phyloP scores from a whole-genome alignment of 2,113 vertebrate species.

The Lophius piscatorius region DNA sequence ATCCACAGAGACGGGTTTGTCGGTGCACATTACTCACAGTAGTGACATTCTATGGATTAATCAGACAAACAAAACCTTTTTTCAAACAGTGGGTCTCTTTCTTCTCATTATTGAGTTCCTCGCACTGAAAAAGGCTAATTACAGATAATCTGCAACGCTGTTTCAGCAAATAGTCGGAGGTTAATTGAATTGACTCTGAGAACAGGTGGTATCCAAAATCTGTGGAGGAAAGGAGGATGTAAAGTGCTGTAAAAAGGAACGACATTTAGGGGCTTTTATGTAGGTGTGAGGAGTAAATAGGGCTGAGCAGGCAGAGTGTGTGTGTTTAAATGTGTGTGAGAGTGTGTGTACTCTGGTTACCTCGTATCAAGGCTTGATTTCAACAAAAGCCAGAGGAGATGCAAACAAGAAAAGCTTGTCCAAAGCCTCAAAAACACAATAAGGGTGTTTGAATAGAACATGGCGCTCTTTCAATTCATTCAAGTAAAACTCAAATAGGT shows the following conservation, averaged over 20 bases:
- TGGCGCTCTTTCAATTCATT: too few species aligned
- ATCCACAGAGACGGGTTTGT: too few species aligned
- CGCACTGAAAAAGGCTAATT: too few species aligned
- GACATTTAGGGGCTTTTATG: neutral
- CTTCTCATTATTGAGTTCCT: too few species aligned
- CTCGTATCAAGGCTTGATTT: slow-evolving; percentile 4
- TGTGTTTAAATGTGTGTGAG: slow-evolving; percentile 1
- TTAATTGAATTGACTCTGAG: slow-evolving; percentile 44
- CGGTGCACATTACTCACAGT: too few species aligned
- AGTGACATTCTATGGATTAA: too few species aligned
- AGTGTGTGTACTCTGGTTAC: neutral
- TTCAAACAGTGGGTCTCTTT: too few species aligned
- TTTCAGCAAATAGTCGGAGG: slow-evolving; percentile 24
- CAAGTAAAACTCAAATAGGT: too few species aligned
- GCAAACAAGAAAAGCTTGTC: neutral
- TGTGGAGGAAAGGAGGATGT: neutral
- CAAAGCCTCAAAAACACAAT: neutral
- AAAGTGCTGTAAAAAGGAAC: neutral
- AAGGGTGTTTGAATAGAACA: neutral
- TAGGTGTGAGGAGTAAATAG: neutral
- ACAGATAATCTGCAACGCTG: too few species aligned
- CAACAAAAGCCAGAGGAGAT: slow-evolving; percentile 1
- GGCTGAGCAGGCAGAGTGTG: neutral
- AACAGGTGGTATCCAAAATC: slow-evolving; percentile 11
- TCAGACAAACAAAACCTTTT: too few species aligned